Percentiles rank a stretch among this genome's conserved stretches.
These are phyloP conservation scores for Shargacucullia verbasci DNA, from an alignment of 2,888 invertebrate species.

Conservation along the genomic window DNA sequence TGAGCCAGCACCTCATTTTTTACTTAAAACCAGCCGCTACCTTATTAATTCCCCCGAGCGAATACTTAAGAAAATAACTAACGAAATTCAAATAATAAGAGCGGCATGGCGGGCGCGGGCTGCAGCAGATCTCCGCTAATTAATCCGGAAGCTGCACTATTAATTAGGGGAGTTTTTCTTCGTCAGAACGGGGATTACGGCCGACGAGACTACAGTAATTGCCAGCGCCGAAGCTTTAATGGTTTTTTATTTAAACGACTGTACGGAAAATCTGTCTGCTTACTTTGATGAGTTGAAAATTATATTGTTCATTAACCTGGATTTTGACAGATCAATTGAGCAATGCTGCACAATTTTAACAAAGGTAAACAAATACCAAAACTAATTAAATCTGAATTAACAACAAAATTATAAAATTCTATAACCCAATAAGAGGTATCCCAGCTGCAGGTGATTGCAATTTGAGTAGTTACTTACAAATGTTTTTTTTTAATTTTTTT, in stretches of 20 bases:
- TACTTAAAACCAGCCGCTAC: neutral
- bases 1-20: constrained; percentile 2
- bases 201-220: constrained; percentile 71
- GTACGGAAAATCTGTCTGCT: constrained; percentile 11
- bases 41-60: constrained; percentile 22
- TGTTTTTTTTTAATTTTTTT: too few relatives aligned
- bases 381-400: too few relatives aligned
- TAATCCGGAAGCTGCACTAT: constrained; percentile 82
- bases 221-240: constrained; percentile 56
- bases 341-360: too few relatives aligned
- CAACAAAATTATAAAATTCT: too few relatives aligned
- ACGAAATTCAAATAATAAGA: constrained; percentile 71
- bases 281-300: constrained; percentile 15
- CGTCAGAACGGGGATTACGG: constrained; percentile 75
- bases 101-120: constrained; percentile 27
- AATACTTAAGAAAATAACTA: constrained; percentile 53
- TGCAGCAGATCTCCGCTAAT: constrained; percentile 75
- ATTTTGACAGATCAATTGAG: neutral
- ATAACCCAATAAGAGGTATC: too few relatives aligned
- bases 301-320: neutral
- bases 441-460: too few relatives aligned
- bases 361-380: too few relatives aligned
- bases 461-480: too few relatives aligned
- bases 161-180: constrained; percentile 84
- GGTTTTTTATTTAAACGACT: constrained; percentile 57